Base-by-base conservation (phyloP, 2,888 invertebrate genomes). In the Amphimallon solstitiale region DNA sequence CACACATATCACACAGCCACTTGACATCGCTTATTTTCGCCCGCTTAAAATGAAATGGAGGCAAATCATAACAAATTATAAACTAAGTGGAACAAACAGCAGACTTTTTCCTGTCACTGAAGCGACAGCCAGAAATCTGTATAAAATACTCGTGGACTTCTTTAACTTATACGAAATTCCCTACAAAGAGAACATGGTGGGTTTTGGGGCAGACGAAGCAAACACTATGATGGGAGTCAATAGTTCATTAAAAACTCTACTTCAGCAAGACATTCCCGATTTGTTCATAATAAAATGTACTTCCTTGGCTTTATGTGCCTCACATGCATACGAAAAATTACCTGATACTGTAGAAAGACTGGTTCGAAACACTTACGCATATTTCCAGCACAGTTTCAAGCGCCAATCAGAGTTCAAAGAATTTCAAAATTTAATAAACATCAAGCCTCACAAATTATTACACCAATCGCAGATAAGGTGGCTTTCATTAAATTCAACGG, bases 171-270 rank as follows among this genome's bases (percentile, higher is more conserved):
- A 73, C 61, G 67, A 73, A 35, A 76, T 79, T 65, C 68, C 73
- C 56, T 78, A 75, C 60, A 74, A 73, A 63, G 23, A 68, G 59
- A 77, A 78, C 48, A 67, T 79, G 71, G 74, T 79, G 46, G 79
- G 78, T 1, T 80, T 79, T 70, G 78, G 75, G 34, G 74, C 76
- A 9, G 79, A 81, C 71, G n/a, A n/a, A n/a, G n/a, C n/a, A n/a
- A n/a, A n/a, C n/a, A n/a, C n/a, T n/a, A 79, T 80, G 79, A 74
- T 77, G 68, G 78, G 78, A 1, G 46, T 49, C 19, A 66, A 73
- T 37, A 67, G 78, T 70, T 79, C 77, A 12, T 70, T 80, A 3
- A 63, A 69, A 15, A 72, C 72, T 10, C 64, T 75, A 14, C 71
- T 80, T 23, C 71, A 72, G 70, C 67, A 70, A 63, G 78, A 78